phyloP scores from a whole-genome alignment of 2,888 invertebrate genomes.

The Drosophila barbarae region DNA sequence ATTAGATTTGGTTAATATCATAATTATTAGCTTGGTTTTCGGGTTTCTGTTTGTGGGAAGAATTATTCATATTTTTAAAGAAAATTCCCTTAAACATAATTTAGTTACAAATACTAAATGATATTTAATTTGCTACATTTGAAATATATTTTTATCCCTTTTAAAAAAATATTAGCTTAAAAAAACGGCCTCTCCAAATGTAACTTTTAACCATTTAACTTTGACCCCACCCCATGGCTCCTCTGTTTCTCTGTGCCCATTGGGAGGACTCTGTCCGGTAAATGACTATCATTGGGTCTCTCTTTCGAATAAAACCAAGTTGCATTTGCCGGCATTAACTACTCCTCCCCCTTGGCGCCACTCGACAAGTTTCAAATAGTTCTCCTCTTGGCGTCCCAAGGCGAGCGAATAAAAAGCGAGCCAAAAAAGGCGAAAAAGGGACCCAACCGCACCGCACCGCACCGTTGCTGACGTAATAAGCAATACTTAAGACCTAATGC shows the following conservation, averaged over 20 bases:
- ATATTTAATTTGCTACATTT: no score
- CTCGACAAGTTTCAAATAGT: slow-evolving; percentile 40
- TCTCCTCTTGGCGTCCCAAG: slow-evolving; percentile 7
- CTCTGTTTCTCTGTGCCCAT: background rate
- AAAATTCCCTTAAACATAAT: no score
- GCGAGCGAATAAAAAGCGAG: slow-evolving; percentile 23
- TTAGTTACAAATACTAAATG: no score
- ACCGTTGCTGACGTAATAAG: slow-evolving; percentile 53
- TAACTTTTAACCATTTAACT: slow-evolving; percentile 7
- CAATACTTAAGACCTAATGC: slow-evolving; percentile 72
- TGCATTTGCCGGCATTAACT: slow-evolving; percentile 7
- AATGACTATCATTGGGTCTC: slow-evolving; percentile 24
- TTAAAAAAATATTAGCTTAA: no score
- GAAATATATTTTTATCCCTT: no score
- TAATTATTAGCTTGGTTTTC: background rate
- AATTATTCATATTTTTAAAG: no score
- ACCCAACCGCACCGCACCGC: slow-evolving; percentile 20
- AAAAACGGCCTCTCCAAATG: no score
- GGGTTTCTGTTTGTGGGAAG: no score
- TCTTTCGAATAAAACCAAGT: background rate
- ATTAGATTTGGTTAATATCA: background rate
- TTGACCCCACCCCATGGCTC: background rate
- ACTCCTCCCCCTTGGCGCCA: background rate
- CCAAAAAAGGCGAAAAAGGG: slow-evolving; percentile 40
- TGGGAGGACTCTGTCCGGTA: slow-evolving; percentile 1